These are phyloP conservation scores for Choristoneura fumiferana DNA, from an alignment of 1,140 invertebrate genomes.

Conservation along the genomic window DNA sequence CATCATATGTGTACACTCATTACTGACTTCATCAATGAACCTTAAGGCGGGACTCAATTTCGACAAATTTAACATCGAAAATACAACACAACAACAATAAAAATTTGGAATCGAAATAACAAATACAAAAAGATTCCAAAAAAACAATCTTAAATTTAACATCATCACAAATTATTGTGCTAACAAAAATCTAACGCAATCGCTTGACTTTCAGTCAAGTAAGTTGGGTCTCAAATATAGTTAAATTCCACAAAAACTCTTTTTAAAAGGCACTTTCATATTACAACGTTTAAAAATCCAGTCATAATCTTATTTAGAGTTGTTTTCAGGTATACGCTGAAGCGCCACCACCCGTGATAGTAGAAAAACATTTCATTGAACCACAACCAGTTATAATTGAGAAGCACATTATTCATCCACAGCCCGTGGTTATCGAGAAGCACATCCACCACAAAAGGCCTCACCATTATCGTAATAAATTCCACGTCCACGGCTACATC, in stretches of 20 bases:
- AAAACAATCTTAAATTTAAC: not conserved
- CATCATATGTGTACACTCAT: not conserved
- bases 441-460: slow-evolving; percentile 44
- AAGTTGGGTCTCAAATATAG: not conserved
- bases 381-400: not conserved
- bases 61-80: no score
- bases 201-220: not conserved
- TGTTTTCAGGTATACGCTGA: slow-evolving; percentile 43
- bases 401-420: slow-evolving; percentile 10
- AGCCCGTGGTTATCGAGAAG: slow-evolving; percentile 40
- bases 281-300: no score
- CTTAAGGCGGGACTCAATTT: no score
- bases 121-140: no score
- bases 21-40: not conserved
- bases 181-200: not conserved
- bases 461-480: slow-evolving; percentile 46
- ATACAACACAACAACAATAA: no score
- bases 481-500: slow-evolving; percentile 52
- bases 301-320: not conserved
- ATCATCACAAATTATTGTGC: not conserved
- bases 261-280: not conserved
- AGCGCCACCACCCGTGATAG: slow-evolving; percentile 33
- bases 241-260: not conserved
- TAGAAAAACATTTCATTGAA: not conserved
- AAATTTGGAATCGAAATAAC: no score